Conservation (phyloP, 2,888 invertebrate genomes). For the Sympetrum striolatum region DNA sequence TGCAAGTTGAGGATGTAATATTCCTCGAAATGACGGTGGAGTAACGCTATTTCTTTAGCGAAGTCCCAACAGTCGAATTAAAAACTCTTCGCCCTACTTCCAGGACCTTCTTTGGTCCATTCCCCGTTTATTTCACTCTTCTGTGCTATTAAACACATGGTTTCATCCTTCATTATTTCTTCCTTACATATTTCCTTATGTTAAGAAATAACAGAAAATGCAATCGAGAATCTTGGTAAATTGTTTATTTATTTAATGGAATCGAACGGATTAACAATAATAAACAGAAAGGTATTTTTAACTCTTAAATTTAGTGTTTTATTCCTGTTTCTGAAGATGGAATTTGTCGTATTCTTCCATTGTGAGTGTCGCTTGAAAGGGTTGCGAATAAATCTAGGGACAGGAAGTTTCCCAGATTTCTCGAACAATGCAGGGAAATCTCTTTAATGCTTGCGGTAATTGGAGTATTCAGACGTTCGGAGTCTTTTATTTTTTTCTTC, state of each 20-base stretch:
- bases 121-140: background rate
- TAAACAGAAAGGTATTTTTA: background rate
- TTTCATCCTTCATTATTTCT: background rate
- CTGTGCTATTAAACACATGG: too few species aligned
- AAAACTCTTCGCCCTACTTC: too few species aligned
- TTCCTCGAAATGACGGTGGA: too few species aligned
- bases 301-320: background rate
- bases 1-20: too few species aligned
- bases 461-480: too few species aligned
- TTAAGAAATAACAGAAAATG: background rate
- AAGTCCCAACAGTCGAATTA: too few species aligned
- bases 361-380: background rate
- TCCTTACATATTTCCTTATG: too few species aligned
- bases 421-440: background rate
- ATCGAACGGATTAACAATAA: background rate
- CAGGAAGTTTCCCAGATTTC: background rate
- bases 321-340: background rate
- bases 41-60: too few species aligned
- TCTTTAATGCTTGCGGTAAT: too few species aligned
- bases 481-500: too few species aligned
- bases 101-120: background rate
- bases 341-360: background rate
- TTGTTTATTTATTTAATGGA: background rate
- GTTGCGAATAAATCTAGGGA: background rate
- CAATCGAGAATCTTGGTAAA: background rate